These are phyloP conservation scores for Pseudomyrmex flavicornis DNA, from an alignment of 1,140 invertebrate genomes.

Conservation along the genomic window DNA sequence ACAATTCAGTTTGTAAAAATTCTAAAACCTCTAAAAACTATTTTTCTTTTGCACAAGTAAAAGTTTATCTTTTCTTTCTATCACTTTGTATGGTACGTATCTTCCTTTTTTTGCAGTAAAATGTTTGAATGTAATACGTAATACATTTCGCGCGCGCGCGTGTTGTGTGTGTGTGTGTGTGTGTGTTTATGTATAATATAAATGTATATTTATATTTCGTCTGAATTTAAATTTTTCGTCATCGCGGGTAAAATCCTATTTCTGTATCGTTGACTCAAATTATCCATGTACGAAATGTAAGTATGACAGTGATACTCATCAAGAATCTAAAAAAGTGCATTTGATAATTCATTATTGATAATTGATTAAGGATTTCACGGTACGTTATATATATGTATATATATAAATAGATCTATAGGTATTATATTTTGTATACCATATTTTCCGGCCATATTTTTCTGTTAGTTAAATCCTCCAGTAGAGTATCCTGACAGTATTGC, in stretches of 20 bases:
- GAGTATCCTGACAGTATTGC: slow-evolving; percentile 75
- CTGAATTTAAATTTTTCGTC: slow-evolving; percentile 61
- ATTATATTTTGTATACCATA: slow-evolving; percentile 70
- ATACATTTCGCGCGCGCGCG: no score
- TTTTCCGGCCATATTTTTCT: slow-evolving; percentile 82
- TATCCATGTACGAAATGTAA: slow-evolving; percentile 82
- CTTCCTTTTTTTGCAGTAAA: background rate
- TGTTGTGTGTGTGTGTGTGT: no score
- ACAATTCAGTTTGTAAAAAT: slow-evolving; percentile 29
- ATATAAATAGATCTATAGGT: no score
- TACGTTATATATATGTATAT: no score
- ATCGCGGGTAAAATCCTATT: slow-evolving; percentile 81
- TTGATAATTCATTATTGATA: slow-evolving; percentile 26
- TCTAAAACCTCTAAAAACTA: slow-evolving; percentile 36
- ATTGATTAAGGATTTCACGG: background rate
- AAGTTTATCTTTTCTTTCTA: slow-evolving; percentile 3
- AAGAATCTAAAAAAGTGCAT: slow-evolving; percentile 74
- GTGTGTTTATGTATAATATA: no score
- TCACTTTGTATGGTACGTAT: background rate
- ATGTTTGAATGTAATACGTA: background rate
- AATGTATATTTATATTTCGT: slow-evolving; percentile 33
- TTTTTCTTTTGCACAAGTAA: slow-evolving; percentile 9
- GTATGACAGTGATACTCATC: slow-evolving; percentile 78
- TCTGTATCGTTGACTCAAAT: slow-evolving; percentile 80
- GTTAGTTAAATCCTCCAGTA: slow-evolving; percentile 77